phyloP scores from a whole-genome alignment of 2,888 invertebrate genomes.

The Pemphredon lugubris region DNA sequence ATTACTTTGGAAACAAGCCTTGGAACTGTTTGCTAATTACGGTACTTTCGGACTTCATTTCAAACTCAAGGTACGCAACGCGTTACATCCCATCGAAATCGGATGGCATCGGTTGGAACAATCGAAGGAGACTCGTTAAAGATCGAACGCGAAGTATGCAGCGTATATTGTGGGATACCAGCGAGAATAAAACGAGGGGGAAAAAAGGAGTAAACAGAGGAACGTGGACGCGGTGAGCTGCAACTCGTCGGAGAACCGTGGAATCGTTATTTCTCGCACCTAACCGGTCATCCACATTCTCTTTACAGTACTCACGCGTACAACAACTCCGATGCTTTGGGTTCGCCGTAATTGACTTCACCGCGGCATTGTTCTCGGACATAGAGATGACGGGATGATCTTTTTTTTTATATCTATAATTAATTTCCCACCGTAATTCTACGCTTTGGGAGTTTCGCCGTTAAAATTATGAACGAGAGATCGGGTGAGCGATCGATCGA shows the following conservation, averaged over 20 bases:
- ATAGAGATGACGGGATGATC: too few relatives aligned
- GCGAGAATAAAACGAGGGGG: conserved; percentile 20
- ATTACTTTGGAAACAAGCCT: too few relatives aligned
- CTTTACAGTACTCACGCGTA: conserved; percentile 10
- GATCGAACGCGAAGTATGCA: neutral
- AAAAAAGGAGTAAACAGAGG: conserved; percentile 11
- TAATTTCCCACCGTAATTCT: too few relatives aligned
- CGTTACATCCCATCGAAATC: neutral
- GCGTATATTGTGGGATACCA: conserved; percentile 12
- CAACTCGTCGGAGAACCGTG: conserved; percentile 24
- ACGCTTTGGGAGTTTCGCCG: too few relatives aligned
- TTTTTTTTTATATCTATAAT: too few relatives aligned
- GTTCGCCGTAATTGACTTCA: conserved; percentile 10
- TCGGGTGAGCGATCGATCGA: too few relatives aligned
- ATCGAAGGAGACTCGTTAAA: neutral
- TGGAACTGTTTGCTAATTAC: too few relatives aligned
- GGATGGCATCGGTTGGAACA: neutral
- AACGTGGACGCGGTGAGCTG: conserved; percentile 15
- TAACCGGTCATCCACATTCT: conserved; percentile 39
- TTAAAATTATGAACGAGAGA: too few relatives aligned
- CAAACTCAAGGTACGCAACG: too few relatives aligned
- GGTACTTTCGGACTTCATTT: too few relatives aligned
- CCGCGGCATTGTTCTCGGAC: too few relatives aligned
- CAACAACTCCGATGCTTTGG: conserved; percentile 3
- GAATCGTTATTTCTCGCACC: conserved; percentile 45